Base-by-base conservation (phyloP, 2,888 invertebrate genomes). In the Melieria picta region DNA sequence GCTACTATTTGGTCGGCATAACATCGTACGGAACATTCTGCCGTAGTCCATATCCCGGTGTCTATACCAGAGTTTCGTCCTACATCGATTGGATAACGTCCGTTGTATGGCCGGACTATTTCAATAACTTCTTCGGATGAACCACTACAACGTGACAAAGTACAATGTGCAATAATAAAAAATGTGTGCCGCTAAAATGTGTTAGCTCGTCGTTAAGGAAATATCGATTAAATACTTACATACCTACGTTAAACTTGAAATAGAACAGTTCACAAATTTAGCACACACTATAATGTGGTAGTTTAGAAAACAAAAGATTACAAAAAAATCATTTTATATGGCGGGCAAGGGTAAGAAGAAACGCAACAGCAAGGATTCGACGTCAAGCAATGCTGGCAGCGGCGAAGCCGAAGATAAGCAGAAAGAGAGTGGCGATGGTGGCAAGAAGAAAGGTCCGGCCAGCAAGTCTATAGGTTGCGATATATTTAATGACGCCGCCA, bases 401-500 rank as follows among this genome's bases (percentile, higher is more conserved):
- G 84, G 79, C 4, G 83, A 84, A 46, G 88, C 82, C 7, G 88
- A 87, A 1, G 86, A 82, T 13, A 90, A 82, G 88, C 90, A 85
- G 77, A 84, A 77, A 80, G 86, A 84, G 7, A 89, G 88, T 75
- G 89, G 86, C 73, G 86, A 83, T n/a, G 88, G 88, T 73, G 89
- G 86, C 77, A 89, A 87, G 83, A 88, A 84, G 77, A 88, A 86
- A 69, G 87, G 86, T 11, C 80, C 80, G 3, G 73, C 91, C 88
- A 82, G 85, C 75, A 90, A 91, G 4, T 90, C 92, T 79, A 92
- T 93, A 79, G 91, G 93, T 50, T 93, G 94, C 68, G 96, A 96
- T 80, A 93, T 96, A 81, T 91, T 96, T 80, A 94, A 94, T 76
- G 94, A 95, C 79, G 92, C 93, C 4, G 96, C 96, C 0, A 96